These are phyloP conservation scores for Cinara cedri DNA, from an alignment of 2,888 invertebrate genomes.

Conservation along the genomic window DNA sequence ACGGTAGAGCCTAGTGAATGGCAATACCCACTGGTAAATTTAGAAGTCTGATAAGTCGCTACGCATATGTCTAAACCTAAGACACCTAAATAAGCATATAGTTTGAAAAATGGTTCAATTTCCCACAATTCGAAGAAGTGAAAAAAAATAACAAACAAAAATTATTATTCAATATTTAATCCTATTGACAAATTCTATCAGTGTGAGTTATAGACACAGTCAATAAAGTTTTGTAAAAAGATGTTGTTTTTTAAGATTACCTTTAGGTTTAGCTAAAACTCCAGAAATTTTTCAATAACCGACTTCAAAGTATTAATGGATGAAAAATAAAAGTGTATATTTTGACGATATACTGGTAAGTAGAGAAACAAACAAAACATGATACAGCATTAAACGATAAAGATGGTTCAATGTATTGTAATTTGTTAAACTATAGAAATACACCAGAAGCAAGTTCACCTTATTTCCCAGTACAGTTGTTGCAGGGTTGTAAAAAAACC, in stretches of 20 bases:
- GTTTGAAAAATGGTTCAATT: slow-evolving; percentile 59
- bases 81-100: slow-evolving; percentile 60
- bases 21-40: slow-evolving; percentile 5
- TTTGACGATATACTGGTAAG: slow-evolving; percentile 43
- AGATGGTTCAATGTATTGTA: no score
- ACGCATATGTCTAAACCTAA: no score
- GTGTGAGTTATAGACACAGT: neutral
- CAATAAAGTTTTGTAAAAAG: slow-evolving; percentile 43
- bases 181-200: slow-evolving; percentile 2
- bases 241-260: slow-evolving; percentile 61
- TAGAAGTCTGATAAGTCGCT: no score
- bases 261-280: slow-evolving; percentile 61
- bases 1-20: slow-evolving; percentile 1
- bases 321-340: slow-evolving; percentile 10
- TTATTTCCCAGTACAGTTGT: no score
- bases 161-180: neutral
- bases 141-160: slow-evolving; percentile 6
- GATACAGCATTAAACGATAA: slow-evolving; percentile 21
- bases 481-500: no score
- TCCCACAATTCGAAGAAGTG: slow-evolving; percentile 59
- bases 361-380: slow-evolving; percentile 10
- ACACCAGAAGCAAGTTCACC: no score
- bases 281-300: slow-evolving; percentile 60
- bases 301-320: slow-evolving; percentile 3
- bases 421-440: no score